Evolutionary conservation across 2,113 vertebrate genomes (phyloP), one percentile per base, ranked within the genome.

Genomic region (Arothron firmamentum): DNA sequence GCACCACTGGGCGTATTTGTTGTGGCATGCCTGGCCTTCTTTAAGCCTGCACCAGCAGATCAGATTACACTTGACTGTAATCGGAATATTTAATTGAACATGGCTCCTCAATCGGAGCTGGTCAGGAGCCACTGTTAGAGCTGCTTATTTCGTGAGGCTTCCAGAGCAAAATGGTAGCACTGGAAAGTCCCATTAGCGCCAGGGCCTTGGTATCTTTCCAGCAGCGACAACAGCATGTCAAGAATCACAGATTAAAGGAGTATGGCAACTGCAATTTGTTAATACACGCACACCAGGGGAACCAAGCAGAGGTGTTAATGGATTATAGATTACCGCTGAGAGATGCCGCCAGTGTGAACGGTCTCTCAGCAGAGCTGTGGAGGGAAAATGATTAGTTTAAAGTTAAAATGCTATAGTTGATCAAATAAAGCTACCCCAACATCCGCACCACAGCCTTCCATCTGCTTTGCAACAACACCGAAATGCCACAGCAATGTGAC

Each of bases 171-270:
- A 53, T 64, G 63, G 48, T 10, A 8, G 53, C 53, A 56, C 66
- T 65, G 56, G 64, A 59, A 42, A 81, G 77, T 84, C 75, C 65
- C 75, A 77, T 87, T 81, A 87, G 71, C 80, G 78, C 52, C 5
- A 50, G 56, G 72, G 59, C 62, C 69, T 78, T 82, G 87, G 79
- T 70, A 63, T 73, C 13, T 61, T 62, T 86, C 85, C 80, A 82
- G 50, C 60, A 59, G 63, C 55, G 82, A 57, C 56, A 72, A 59
- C 42, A 72, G 62, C 54, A 67, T 55, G 72, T 69, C 38, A 62
- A 79, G 59, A 82, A 67, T 58, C 63, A 62, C 58, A 70, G 58
- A 69, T 70, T 75, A 75, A 66, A 72, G n/a, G 47, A 78, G 51
- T 67, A 70, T 74, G 31, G 46, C 20, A 13, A 73, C 66, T 73